These are phyloP conservation scores for Morphnarchus princeps DNA, from an alignment of 2,113 vertebrate genomes.

Conservation along the genomic window DNA sequence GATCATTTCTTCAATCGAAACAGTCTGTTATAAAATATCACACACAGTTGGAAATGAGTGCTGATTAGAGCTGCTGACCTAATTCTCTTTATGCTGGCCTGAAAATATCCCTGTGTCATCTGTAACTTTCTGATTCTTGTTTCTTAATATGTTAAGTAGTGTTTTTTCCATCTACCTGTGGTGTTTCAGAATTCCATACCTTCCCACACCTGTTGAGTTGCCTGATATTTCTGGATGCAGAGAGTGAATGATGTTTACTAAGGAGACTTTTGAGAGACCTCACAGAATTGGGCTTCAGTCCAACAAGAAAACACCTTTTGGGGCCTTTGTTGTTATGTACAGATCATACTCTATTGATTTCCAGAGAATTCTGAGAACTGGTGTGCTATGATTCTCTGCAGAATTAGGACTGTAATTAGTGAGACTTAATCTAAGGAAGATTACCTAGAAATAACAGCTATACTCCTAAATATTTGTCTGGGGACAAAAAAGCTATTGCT, in stretches of 20 bases:
- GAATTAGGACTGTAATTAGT: neutral
- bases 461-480: neutral
- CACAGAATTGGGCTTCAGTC: neutral
- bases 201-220: neutral
- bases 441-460: neutral
- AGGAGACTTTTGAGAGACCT: neutral
- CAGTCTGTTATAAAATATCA: neutral
- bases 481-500: neutral
- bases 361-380: neutral
- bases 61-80: neutral
- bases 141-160: neutral
- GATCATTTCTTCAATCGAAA: neutral
- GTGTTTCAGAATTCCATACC: neutral
- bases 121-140: neutral
- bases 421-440: neutral
- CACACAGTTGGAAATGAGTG: neutral
- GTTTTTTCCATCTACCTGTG: neutral
- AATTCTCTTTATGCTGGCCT: neutral
- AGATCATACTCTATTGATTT: neutral
- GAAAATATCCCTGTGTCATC: neutral
- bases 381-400: neutral
- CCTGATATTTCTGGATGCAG: neutral
- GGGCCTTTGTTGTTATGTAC: neutral
- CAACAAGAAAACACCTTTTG: neutral
- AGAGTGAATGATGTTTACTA: neutral